Evolutionary conservation across 2,113 vertebrate genomes (phyloP), one percentile per base, ranked within the genome.

Genomic region (Haemorhous mexicanus): DNA sequence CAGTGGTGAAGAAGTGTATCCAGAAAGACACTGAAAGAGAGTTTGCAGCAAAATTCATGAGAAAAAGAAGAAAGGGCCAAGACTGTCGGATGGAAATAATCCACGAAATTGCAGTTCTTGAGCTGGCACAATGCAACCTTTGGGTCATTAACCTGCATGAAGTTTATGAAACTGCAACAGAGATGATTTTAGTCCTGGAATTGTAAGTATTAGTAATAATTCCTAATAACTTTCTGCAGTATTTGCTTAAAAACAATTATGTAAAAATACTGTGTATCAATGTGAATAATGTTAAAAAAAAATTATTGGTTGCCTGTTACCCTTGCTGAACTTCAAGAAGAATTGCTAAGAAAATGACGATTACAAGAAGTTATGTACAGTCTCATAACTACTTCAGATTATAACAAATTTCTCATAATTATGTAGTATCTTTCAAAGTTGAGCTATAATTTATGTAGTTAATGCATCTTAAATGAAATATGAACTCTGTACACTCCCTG

Each of bases 121-220:
- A 99, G 97, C 92, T 98, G 44, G 99, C 99, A 52, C 98, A 98
- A 49, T 97, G 98, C 62, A 99, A 98, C 97, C 98, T 98, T 13
- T 99, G 98, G 94, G 98, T 99, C 80, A 98, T 99, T 96, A 98
- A 98, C 4, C 98, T 99, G 90, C 98, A 99, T 21, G 99, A 99
- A 97, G 99, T 99, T 94, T 99, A 99, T 81, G 99, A 99, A 95
- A 99, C 99, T 59, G 95, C 95, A 3, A 95, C 97, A 7, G 99
- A 99, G 97, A 99, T 99, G 95, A 98, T 99, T 97, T 98, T 99
- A 37, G 98, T 99, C 59, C 97, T 99, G 59, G 99, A 99, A 97
- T 99, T 99, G 99, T 99, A 98, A 98, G 98, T 98, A 96, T 44
- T 66, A 22, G 9, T 58, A 79, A 43, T 43, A 72, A 58, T 62